Evolutionary conservation across 1,140 invertebrate genomes (phyloP).

Genomic region (Pogonomyrmex barbatus): DNA sequence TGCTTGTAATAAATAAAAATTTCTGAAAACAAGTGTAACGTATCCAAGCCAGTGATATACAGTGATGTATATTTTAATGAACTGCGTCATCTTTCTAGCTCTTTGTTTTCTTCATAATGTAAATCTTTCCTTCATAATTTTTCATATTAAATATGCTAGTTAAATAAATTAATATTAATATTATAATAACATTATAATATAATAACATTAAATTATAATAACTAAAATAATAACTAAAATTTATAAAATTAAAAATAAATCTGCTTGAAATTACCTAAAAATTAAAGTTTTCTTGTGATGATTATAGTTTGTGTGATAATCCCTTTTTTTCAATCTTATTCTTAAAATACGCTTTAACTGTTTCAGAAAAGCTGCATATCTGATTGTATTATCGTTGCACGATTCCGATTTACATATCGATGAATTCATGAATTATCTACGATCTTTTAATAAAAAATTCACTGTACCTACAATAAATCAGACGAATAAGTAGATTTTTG

Average conservation of each 20-base stretch:
- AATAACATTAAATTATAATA: too few relatives aligned
- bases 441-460: constrained; percentile 55
- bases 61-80: neutral
- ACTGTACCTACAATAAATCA: constrained; percentile 35
- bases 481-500: constrained; percentile 54
- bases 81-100: neutral
- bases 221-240: neutral
- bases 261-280: neutral
- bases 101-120: neutral
- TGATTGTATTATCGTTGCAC: constrained; percentile 27
- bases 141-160: neutral
- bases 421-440: constrained; percentile 38
- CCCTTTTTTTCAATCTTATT: neutral
- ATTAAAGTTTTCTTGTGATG: neutral
- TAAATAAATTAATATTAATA: too few relatives aligned
- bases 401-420: constrained; percentile 11
- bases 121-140: neutral
- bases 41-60: neutral
- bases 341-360: neutral
- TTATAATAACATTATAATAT: too few relatives aligned
- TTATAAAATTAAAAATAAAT: neutral
- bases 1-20: neutral
- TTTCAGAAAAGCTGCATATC: constrained; percentile 12
- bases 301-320: too few relatives aligned
- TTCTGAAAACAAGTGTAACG: constrained; percentile 1